phyloP scores from a whole-genome alignment of 53 echinoderm and acorn worm genomes.

The Arbacia lixula region DNA sequence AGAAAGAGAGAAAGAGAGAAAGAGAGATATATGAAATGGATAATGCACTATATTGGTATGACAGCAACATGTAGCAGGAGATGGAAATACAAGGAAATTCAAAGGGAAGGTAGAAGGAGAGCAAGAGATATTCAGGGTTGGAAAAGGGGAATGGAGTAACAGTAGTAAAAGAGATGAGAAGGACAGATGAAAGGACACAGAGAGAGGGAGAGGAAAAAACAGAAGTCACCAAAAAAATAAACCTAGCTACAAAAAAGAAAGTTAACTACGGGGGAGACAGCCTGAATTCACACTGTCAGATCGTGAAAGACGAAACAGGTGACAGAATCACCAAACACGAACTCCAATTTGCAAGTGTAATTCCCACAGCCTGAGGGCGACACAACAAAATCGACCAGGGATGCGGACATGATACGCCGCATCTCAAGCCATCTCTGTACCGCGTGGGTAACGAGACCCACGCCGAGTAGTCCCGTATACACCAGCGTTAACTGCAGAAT shows the following conservation, averaged over 20 bases:
- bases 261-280: too few species aligned
- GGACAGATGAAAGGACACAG: not conserved
- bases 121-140: not conserved
- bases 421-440: not conserved
- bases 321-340: not conserved
- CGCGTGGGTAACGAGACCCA: slow-evolving; percentile 35
- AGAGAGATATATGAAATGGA: too few species aligned
- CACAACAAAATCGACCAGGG: slow-evolving; percentile 7
- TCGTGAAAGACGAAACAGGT: not conserved
- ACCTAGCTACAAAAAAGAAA: too few species aligned
- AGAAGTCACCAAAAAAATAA: too few species aligned
- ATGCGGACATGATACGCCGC: slow-evolving; percentile 18
- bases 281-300: not conserved
- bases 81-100: too few species aligned
- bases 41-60: too few species aligned
- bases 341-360: slow-evolving; percentile 55
- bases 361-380: slow-evolving; percentile 15
- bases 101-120: not conserved
- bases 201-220: not conserved
- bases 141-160: not conserved
- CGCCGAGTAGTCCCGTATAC: not conserved
- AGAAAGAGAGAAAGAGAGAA: not conserved
- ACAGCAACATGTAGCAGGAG: too few species aligned
- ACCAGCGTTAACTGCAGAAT: not conserved
- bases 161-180: not conserved